Evolutionary conservation across 2,113 vertebrate genomes (phyloP), one percentile per base, ranked within the genome.

Genomic region (Chaetops frenatus): DNA sequence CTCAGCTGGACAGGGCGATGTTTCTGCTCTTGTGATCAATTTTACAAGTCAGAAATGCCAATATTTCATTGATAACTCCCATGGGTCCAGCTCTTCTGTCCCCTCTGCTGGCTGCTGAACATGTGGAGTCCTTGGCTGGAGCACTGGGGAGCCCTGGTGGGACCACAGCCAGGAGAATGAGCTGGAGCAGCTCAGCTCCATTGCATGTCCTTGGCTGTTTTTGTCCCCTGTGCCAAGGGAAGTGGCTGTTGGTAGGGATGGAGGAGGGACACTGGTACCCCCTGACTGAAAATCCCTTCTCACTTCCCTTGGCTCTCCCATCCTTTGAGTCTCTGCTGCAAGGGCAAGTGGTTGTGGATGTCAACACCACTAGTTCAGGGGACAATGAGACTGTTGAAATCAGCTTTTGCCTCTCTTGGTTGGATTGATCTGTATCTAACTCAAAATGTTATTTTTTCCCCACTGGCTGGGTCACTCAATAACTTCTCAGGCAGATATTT

Each of bases 41-140:
- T 81, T n/a, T 3, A 6, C 18, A 53, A 27, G 33, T 14, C n/a
- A 77, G 77, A 86, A 65, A 57, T 12, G 4, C 12, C 45, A 36
- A 27, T 15, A n/a, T 85, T 57, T 74, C 0, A 0, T 29, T 6
- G 38, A 38, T 56, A 47, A 40, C 4, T 3, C 0, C 17, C 15
- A 11, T 10, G 4, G 8, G 3, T n/a, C 53, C 14, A 3, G 78
- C 90, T 93, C 84, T 71, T 79, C 70, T 47, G 4, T 86, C 81
- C 85, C 87, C 57, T 90, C 73, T 93, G 66, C 85, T 96, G 95
- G 87, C 73, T 90, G 60, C 54, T 2, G 31, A 12, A 36, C 2
- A 0, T 6, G 69, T 0, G 19, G 29, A 12, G 54, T 33, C 20
- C 9, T 8, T 5, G 12, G 58, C 21, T 4, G 29, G 66, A 87